Percentiles rank a stretch among this genome's conserved stretches.
phyloP scores from a whole-genome alignment of 2,888 invertebrate genomes.

The Zhuqinia jingwanae region DNA sequence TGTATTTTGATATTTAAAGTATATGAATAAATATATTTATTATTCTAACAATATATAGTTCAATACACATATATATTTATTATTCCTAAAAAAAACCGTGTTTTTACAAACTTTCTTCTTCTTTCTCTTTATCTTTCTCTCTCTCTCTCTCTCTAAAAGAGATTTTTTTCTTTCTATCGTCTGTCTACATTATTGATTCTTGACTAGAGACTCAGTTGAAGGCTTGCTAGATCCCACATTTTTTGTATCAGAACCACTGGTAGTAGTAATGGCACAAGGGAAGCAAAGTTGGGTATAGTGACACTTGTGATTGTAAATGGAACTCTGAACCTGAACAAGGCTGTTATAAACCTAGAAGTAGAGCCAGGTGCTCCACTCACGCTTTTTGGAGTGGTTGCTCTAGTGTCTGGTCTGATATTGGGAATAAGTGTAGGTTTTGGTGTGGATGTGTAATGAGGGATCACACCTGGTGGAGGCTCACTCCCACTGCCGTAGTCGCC shows the following conservation, averaged over 20 bases:
- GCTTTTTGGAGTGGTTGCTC: constrained; percentile 54
- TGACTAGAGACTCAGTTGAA: constrained; percentile 65
- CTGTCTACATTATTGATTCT: constrained; percentile 37
- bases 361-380: constrained; percentile 53
- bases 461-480: constrained; percentile 68
- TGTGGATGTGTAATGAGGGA: constrained; percentile 61
- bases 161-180: not conserved
- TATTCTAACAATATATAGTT: no score
- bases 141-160: not conserved
- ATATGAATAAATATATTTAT: no score
- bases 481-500: constrained; percentile 57
- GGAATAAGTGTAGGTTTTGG: constrained; percentile 67
- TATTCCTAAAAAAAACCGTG: no score
- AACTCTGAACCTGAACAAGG: constrained; percentile 40
- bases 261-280: constrained; percentile 65
- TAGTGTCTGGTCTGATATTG: constrained; percentile 54
- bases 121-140: no score
- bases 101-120: not conserved
- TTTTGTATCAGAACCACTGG: constrained; percentile 25
- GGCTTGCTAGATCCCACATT: constrained; percentile 48
- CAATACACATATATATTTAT: no score
- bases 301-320: constrained; percentile 56
- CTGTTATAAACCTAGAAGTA: not conserved
- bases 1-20: no score
- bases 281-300: constrained; percentile 17